These are phyloP conservation scores for western clawed frog (Xenopus tropicalis) DNA, from an alignment of 2,113 vertebrate genomes.

Conservation along the genomic window UCB_Xtro_10.0 CM004443.2:83212001-83212500, in stretches of 20 bases:
- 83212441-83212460: background rate
- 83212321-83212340: background rate
- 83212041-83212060: slow-evolving; percentile 37
- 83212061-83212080: slow-evolving; percentile 32
- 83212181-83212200: background rate
- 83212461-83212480: background rate
- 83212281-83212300: background rate
- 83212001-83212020: slow-evolving; percentile 16
- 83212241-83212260: background rate
- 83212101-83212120: too few relatives aligned
- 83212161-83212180: slow-evolving; percentile 12
- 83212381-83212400: background rate
- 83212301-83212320: background rate
- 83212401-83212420: background rate
- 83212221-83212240: background rate
- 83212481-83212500: background rate
- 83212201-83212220: background rate
- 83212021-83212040: slow-evolving; percentile 33
- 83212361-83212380: background rate
- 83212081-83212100: too few relatives aligned
- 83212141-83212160: too few relatives aligned
- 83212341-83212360: background rate
- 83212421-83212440: background rate
- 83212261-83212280: background rate
- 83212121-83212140: too few relatives aligned